Conservation (phyloP, 2,888 invertebrate genomes). For the Tachystola acroxantha region DNA sequence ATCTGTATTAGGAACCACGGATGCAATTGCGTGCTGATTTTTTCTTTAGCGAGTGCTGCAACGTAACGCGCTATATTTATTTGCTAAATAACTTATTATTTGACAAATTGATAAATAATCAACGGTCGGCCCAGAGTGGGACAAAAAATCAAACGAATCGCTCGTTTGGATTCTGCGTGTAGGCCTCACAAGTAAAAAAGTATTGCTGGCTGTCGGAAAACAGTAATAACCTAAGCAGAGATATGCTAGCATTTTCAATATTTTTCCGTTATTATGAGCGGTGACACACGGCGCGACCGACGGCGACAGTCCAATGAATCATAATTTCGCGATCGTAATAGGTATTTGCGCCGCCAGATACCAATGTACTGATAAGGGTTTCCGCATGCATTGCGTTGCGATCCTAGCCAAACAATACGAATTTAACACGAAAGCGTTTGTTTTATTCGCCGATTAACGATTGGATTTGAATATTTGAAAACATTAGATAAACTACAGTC, state of each 20-base stretch:
- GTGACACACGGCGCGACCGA: not conserved
- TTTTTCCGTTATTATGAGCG: constrained; percentile 5
- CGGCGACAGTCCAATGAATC: constrained; percentile 2
- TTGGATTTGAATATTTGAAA: too few relatives aligned
- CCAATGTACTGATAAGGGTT: constrained; percentile 2
- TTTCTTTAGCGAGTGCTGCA: too few relatives aligned
- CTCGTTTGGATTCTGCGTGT: not conserved
- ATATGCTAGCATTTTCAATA: constrained; percentile 8
- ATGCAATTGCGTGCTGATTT: too few relatives aligned
- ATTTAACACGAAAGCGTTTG: too few relatives aligned
- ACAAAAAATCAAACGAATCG: too few relatives aligned
- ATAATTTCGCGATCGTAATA: constrained; percentile 3
- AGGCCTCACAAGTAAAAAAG: not conserved
- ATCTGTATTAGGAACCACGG: too few relatives aligned
- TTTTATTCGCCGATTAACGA: too few relatives aligned
- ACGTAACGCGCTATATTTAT: too few relatives aligned
- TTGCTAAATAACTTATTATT: too few relatives aligned
- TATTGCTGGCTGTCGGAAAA: constrained; percentile 1
- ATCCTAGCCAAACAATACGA: not conserved
- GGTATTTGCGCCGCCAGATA: constrained; percentile 1
- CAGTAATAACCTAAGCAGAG: constrained; percentile 1
- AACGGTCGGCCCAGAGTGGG: too few relatives aligned
- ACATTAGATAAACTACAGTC: too few relatives aligned
- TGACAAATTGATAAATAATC: too few relatives aligned
- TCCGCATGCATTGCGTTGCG: not conserved